A percentile compares a stretch with the other conserved stretches of the same genome.
Evolutionary conservation across 1,140 invertebrate genomes (phyloP).

Genomic region (Neodiprion pinetum): DNA sequence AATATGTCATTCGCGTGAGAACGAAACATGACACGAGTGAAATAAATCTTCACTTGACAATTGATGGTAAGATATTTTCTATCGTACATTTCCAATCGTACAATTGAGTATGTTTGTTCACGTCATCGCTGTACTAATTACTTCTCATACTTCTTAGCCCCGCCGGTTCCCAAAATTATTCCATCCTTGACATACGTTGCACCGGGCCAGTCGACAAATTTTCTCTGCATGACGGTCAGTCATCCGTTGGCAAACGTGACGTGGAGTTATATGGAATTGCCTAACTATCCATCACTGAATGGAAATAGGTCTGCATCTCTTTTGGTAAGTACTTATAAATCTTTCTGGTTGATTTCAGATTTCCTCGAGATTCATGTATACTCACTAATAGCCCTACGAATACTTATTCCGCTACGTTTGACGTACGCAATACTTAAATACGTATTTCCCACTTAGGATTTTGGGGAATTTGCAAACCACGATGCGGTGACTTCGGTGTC

Average conservation of each 20-base stretch:
- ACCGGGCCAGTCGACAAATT: slow-evolving; percentile 44
- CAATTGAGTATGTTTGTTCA: background rate
- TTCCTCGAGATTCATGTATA: too few relatives aligned
- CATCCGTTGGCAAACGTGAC: slow-evolving; percentile 60
- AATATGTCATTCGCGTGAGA: too few relatives aligned
- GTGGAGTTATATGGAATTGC: slow-evolving; percentile 60
- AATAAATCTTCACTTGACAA: too few relatives aligned
- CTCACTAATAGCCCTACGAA: background rate
- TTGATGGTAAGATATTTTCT: too few relatives aligned
- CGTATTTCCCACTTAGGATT: slow-evolving; percentile 25
- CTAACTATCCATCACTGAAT: slow-evolving; percentile 37
- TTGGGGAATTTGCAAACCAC: background rate
- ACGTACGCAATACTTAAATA: slow-evolving; percentile 34
- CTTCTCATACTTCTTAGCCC: slow-evolving; percentile 39
- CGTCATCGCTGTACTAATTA: slow-evolving; percentile 16
- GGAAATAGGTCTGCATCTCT: background rate
- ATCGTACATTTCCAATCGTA: too few relatives aligned
- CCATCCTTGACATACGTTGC: slow-evolving; percentile 54
- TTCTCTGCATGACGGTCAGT: slow-evolving; percentile 57
- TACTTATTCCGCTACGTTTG: slow-evolving; percentile 16
- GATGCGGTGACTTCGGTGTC: slow-evolving; percentile 22
- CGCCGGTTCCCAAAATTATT: slow-evolving; percentile 53
- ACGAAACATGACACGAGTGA: too few relatives aligned
- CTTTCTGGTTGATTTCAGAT: too few relatives aligned
- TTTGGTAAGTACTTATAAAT: too few relatives aligned